phyloP scores from a whole-genome alignment of 2,888 invertebrate genomes.

The Tinea pellionella region DNA sequence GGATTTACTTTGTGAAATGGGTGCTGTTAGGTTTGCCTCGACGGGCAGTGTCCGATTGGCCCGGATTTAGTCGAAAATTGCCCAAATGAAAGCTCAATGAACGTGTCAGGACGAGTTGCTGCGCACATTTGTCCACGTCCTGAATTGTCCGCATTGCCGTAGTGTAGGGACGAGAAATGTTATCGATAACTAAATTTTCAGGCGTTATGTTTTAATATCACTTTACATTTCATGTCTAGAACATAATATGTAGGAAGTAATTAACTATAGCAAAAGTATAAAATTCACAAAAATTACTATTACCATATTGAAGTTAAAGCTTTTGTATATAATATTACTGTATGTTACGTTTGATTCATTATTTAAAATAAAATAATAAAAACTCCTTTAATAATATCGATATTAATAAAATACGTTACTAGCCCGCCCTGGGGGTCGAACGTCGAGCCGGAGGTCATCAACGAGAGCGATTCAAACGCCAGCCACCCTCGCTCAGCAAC shows the following conservation, averaged over 20 bases:
- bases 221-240: not conserved
- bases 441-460: constrained; percentile 39
- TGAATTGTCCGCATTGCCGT: constrained; percentile 63
- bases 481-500: constrained; percentile 16
- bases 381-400: not conserved
- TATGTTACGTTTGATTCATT: no score
- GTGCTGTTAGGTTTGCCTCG: constrained; percentile 34
- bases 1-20: constrained; percentile 44
- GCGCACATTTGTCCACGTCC: constrained; percentile 64
- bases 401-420: constrained; percentile 22
- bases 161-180: constrained; percentile 23
- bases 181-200: not conserved
- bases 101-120: constrained; percentile 60
- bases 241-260: not conserved
- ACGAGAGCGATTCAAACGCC: constrained; percentile 37
- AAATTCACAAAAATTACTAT: no score
- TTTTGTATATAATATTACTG: not conserved
- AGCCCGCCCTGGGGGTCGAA: constrained; percentile 37
- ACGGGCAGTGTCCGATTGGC: constrained; percentile 41
- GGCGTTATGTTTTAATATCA: not conserved
- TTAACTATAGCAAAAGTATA: no score
- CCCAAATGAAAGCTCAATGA: constrained; percentile 68
- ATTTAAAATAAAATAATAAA: no score
- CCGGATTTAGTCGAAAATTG: constrained; percentile 64
- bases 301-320: no score